These are phyloP conservation scores for Gadus chalcogrammus DNA, from an alignment of 2,113 vertebrate species.

Conservation along the genomic window DNA sequence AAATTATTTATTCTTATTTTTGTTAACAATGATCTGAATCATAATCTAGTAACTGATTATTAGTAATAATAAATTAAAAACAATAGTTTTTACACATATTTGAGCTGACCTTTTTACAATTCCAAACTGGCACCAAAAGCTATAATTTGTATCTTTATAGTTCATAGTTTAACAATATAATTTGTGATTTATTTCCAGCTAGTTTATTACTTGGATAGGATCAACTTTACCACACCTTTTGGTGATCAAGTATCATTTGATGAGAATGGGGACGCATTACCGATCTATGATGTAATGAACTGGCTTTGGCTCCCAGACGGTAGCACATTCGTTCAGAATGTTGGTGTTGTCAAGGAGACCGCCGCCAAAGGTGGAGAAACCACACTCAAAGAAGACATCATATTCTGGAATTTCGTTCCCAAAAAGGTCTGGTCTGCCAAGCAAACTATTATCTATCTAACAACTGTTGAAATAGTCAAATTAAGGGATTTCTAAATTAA, in stretches of 20 bases:
- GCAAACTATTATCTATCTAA: neutral
- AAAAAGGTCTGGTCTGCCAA: slow-evolving; percentile 10
- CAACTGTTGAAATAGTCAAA: neutral
- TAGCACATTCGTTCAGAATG: slow-evolving; percentile 29
- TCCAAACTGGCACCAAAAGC: neutral
- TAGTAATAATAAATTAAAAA: neutral
- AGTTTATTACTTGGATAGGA: slow-evolving; percentile 8
- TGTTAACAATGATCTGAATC: no score
- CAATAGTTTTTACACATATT: neutral
- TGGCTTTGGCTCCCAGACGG: slow-evolving; percentile 47
- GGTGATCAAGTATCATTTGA: slow-evolving; percentile 51
- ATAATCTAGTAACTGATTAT: no score
- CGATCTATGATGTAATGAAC: slow-evolving; percentile 61
- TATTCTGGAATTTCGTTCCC: slow-evolving; percentile 45
- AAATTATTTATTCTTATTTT: neutral
- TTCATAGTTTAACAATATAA: neutral
- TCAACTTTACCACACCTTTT: slow-evolving; percentile 8
- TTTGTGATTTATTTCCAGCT: neutral
- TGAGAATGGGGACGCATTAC: slow-evolving; percentile 42
- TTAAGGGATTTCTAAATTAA: neutral
- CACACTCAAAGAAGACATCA: slow-evolving; percentile 38
- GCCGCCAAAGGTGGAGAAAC: slow-evolving; percentile 31
- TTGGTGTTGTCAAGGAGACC: slow-evolving; percentile 51
- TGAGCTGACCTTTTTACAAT: neutral
- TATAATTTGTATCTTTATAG: neutral